Evolutionary conservation across 2,888 invertebrate species (phyloP).

Genomic region (Ganaspis brasiliensis): DNA sequence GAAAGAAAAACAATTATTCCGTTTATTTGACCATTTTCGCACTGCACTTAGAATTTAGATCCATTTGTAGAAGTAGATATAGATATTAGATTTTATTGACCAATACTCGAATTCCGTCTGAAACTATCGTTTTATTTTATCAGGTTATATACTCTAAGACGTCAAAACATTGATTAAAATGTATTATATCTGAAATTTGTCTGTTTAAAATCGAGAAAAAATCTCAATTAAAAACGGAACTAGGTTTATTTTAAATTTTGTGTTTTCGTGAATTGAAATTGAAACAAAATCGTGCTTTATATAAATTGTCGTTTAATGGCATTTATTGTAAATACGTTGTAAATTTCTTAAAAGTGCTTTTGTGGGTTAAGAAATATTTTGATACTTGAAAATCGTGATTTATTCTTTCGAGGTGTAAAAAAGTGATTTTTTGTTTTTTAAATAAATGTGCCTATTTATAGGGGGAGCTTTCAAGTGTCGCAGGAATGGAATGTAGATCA

Average conservation of each 20-base stretch:
- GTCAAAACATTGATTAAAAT: no score
- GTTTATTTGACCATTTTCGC: slow-evolving; percentile 57
- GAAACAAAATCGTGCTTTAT: no score
- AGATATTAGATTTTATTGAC: not conserved
- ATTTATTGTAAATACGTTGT: no score
- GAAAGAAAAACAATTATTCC: slow-evolving; percentile 22
- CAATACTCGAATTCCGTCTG: no score
- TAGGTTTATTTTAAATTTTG: not conserved
- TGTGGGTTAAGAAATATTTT: no score
- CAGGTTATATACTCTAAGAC: not conserved
- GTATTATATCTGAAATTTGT: not conserved
- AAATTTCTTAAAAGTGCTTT: no score
- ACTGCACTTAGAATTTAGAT: slow-evolving; percentile 63
- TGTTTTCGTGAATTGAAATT: no score
- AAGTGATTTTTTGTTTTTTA: slow-evolving; percentile 34
- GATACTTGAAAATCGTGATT: not conserved
- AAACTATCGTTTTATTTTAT: not conserved
- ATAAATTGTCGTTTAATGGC: no score
- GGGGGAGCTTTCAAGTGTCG: slow-evolving; percentile 79
- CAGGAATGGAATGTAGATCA: slow-evolving; percentile 77
- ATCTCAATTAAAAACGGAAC: no score
- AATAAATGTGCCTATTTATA: slow-evolving; percentile 57
- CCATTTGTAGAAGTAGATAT: slow-evolving; percentile 22
- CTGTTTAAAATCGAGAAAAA: not conserved
- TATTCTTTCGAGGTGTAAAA: slow-evolving; percentile 30